These are phyloP conservation scores for Lasioglossum albipes DNA, from an alignment of 1,140 invertebrate genomes.

Conservation along the genomic window DNA sequence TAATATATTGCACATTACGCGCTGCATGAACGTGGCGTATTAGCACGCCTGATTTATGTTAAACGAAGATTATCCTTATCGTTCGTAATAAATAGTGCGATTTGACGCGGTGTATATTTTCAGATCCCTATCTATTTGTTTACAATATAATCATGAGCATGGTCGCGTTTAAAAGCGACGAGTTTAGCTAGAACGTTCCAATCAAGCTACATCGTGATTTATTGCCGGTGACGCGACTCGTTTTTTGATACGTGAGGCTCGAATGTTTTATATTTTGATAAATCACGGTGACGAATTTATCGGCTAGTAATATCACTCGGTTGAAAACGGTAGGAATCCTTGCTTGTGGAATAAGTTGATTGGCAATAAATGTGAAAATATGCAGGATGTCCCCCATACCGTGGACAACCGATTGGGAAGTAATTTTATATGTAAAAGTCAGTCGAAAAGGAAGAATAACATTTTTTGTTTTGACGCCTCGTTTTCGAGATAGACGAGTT, in stretches of 20 bases:
- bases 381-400: too few relatives aligned
- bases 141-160: too few relatives aligned
- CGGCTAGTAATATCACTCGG: too few relatives aligned
- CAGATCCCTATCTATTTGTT: conserved; percentile 7
- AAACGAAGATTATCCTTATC: conserved; percentile 16
- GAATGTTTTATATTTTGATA: neutral
- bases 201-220: neutral
- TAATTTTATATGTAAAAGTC: too few relatives aligned
- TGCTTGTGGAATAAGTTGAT: too few relatives aligned
- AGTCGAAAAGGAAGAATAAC: too few relatives aligned
- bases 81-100: conserved; percentile 9
- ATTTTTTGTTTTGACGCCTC: too few relatives aligned
- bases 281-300: neutral
- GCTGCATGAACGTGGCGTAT: neutral
- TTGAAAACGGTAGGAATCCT: too few relatives aligned
- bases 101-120: neutral
- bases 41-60: conserved; percentile 20
- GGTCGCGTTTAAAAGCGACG: neutral
- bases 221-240: neutral
- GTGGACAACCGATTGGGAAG: too few relatives aligned
- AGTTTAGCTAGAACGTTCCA: neutral
- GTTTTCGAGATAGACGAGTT: too few relatives aligned
- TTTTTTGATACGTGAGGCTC: neutral
- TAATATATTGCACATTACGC: conserved; percentile 19
- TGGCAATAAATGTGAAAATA: too few relatives aligned